Evolutionary conservation across 2,113 vertebrate genomes (phyloP).

Genomic region (Spheniscus mendiculus): DNA sequence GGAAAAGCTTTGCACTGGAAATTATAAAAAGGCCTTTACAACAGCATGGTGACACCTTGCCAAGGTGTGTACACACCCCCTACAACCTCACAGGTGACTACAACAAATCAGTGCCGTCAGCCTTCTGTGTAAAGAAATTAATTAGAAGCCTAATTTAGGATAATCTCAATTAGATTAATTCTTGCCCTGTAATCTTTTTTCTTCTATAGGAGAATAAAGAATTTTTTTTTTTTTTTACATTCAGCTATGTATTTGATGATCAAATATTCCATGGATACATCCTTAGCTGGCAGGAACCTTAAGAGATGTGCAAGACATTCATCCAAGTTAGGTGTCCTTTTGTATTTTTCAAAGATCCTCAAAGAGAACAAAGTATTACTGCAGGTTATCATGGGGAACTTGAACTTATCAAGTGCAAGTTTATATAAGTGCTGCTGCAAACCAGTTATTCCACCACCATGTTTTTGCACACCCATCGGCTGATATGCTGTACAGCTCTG

Average conservation of each 20-base stretch:
- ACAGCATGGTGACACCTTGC: background rate
- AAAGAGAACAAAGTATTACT: background rate
- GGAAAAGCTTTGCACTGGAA: background rate
- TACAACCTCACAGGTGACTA: background rate
- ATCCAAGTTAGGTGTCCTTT: background rate
- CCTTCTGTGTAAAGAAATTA: background rate
- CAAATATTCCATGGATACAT: background rate
- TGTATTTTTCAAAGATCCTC: background rate
- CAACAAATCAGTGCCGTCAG: background rate
- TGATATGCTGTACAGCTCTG: background rate
- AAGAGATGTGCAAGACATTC: background rate
- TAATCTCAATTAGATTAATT: background rate
- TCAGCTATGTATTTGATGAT: background rate
- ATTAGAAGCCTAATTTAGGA: background rate
- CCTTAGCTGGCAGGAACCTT: background rate
- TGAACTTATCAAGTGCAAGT: background rate
- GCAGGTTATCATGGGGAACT: background rate
- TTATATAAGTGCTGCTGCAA: background rate
- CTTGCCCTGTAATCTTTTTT: background rate
- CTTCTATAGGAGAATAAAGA: background rate
- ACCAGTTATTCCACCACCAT: background rate
- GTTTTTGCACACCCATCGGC: background rate
- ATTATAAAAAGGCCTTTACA: background rate
- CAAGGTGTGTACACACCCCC: background rate
- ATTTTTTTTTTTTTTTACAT: background rate